A percentile compares a stretch with the other conserved stretches of the same genome.
Conservation (phyloP, 2,888 invertebrate species). For the Drosophila basisetae region DNA sequence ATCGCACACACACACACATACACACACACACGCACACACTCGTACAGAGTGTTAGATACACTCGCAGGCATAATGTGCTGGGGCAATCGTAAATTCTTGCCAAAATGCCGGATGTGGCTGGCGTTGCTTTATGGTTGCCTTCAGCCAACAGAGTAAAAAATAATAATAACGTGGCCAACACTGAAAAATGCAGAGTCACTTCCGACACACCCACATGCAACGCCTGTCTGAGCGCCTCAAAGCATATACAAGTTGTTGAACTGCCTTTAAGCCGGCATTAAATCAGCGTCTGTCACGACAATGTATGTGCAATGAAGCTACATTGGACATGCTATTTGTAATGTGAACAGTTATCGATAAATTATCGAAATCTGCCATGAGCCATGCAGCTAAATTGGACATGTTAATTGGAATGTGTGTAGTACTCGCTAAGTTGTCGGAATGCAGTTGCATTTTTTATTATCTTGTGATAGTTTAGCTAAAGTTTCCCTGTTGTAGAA, state of each 20-base stretch:
- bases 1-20: neutral
- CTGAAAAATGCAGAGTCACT: conserved; percentile 50
- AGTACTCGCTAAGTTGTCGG: neutral
- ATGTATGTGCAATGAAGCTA: neutral
- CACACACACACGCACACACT: conserved; percentile 9
- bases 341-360: conserved; percentile 3
- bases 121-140: conserved; percentile 65
- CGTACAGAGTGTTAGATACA: conserved; percentile 1
- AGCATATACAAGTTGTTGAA: neutral
- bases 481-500: neutral
- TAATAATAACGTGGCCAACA: conserved; percentile 18
- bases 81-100: conserved; percentile 66
- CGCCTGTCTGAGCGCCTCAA: conserved; percentile 5
- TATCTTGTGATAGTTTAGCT: neutral
- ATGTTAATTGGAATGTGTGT: neutral
- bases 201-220: conserved; percentile 49
- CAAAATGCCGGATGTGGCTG: conserved; percentile 71
- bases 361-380: neutral
- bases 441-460: neutral
- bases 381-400: neutral
- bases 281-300: conserved; percentile 2
- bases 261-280: conserved; percentile 4
- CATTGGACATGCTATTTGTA: neutral
- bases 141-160: conserved; percentile 40
- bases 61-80: conserved; percentile 18